Evolutionary conservation across 2,888 invertebrate genomes (phyloP).

Genomic region (Hirudinaria manillensis): DNA sequence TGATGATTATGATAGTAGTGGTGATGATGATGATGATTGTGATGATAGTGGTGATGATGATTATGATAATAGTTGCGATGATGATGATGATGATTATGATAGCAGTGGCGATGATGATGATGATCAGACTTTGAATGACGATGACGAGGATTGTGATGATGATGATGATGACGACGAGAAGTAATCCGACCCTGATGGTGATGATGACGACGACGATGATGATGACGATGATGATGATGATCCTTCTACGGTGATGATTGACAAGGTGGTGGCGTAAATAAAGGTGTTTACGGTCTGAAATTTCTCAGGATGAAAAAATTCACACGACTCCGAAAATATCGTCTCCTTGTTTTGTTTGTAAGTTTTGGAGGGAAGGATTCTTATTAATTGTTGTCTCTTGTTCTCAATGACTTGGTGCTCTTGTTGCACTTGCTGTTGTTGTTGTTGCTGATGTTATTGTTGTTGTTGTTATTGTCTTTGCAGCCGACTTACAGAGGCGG

Average conservation of each 20-base stretch:
- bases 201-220: constrained; percentile 23
- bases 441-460: too few relatives aligned
- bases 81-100: constrained; percentile 8
- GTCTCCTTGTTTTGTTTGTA: too few relatives aligned
- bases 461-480: too few relatives aligned
- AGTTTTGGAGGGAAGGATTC: too few relatives aligned
- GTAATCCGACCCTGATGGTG: constrained; percentile 21
- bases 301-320: background rate
- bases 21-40: constrained; percentile 21
- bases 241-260: background rate
- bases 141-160: constrained; percentile 28
- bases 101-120: constrained; percentile 41
- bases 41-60: constrained; percentile 23
- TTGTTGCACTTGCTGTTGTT: too few relatives aligned
- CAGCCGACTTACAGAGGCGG: too few relatives aligned
- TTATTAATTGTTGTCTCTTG: too few relatives aligned
- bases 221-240: constrained; percentile 28
- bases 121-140: constrained; percentile 17
- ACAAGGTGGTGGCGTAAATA: constrained; percentile 40
- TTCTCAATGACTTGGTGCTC: too few relatives aligned
- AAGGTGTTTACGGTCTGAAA: background rate
- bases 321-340: too few relatives aligned
- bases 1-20: constrained; percentile 30
- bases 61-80: too few relatives aligned
- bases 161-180: constrained; percentile 33